Conservation (phyloP, 2,797 vertebrate species). For the Phalanger gymnotis region DNA sequence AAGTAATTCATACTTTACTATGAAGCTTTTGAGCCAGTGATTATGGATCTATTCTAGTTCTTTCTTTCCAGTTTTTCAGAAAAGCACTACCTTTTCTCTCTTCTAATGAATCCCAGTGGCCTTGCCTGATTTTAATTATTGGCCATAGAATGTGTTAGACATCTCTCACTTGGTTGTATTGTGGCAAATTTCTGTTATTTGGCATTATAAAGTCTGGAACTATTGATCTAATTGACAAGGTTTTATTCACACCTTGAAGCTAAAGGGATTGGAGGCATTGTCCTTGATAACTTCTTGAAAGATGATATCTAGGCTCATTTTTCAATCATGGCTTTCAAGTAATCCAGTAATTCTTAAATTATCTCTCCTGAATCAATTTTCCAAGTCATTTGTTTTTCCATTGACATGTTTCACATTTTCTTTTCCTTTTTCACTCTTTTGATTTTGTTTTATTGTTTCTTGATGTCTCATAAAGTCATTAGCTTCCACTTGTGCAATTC, state of each 20-base stretch:
- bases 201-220: background rate
- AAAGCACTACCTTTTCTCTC: background rate
- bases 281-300: background rate
- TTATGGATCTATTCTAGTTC: background rate
- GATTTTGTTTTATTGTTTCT: background rate
- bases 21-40: background rate
- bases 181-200: background rate
- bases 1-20: background rate
- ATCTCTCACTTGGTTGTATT: background rate
- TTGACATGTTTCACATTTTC: background rate
- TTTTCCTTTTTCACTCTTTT: background rate
- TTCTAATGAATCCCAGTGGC: background rate
- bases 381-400: background rate
- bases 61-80: background rate
- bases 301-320: background rate
- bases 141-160: background rate
- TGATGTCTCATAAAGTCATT: background rate
- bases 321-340: background rate
- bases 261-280: background rate
- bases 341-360: background rate
- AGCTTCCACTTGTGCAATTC: background rate
- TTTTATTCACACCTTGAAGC: background rate
- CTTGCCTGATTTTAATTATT: background rate
- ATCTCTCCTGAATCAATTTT: background rate
- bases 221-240: background rate